Percentiles rank a stretch among this genome's conserved stretches.
Evolutionary conservation across 2,113 vertebrate genomes (phyloP).

Genomic region (Lepus timidus): DNA sequence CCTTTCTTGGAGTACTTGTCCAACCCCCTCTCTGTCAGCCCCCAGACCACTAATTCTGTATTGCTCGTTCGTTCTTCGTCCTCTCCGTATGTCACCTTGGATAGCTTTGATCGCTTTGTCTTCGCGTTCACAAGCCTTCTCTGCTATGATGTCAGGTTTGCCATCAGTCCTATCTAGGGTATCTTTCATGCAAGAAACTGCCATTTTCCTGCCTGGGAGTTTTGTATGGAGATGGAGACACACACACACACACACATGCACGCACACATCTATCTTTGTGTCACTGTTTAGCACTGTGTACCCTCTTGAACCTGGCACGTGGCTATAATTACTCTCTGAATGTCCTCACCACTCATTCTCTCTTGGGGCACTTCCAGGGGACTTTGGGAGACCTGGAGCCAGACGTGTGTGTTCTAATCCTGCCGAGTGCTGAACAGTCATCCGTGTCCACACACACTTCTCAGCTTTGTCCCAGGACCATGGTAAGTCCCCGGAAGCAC

Average conservation of each 20-base stretch:
- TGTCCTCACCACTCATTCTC: neutral
- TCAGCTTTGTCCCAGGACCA: slow-evolving; percentile 29
- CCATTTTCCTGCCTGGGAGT: neutral
- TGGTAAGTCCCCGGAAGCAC: neutral
- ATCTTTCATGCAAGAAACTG: neutral
- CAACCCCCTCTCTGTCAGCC: neutral
- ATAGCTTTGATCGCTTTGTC: neutral
- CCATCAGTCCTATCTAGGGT: neutral
- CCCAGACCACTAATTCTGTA: neutral
- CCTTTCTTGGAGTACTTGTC: neutral
- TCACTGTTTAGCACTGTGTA: neutral
- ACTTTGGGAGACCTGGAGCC: neutral
- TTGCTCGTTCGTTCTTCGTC: neutral
- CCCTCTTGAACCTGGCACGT: neutral
- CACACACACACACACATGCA: too few species aligned
- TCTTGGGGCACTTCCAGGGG: neutral
- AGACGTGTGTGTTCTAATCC: neutral
- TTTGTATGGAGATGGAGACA: neutral
- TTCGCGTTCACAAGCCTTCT: neutral
- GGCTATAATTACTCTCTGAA: neutral
- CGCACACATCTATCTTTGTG: too few species aligned
- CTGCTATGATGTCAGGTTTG: neutral
- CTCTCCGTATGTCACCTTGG: neutral
- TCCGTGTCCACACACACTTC: neutral
- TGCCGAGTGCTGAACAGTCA: neutral